Percentiles rank a stretch among this genome's conserved stretches.
phyloP scores from a whole-genome alignment of 2,113 vertebrate species.

The Dunckerocampus dactyliophorus region DNA sequence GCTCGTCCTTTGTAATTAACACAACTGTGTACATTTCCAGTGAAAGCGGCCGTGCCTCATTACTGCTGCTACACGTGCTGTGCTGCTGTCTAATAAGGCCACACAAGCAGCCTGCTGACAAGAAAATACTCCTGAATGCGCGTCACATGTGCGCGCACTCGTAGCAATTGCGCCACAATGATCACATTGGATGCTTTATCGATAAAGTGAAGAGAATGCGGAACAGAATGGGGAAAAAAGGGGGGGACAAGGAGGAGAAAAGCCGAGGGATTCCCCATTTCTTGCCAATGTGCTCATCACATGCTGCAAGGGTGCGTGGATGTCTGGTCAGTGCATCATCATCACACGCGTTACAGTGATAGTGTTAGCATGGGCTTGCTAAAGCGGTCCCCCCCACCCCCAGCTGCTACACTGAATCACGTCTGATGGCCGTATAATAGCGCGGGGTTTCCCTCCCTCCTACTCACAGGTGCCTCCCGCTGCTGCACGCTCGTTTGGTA shows the following conservation, averaged over 20 bases:
- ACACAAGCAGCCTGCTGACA: neutral
- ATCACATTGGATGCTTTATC: neutral
- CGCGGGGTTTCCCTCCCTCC: slow-evolving; percentile 55
- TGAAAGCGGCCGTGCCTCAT: too few relatives aligned
- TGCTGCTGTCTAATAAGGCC: neutral
- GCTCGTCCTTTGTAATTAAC: too few relatives aligned
- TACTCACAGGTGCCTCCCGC: slow-evolving; percentile 33
- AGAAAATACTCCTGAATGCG: neutral
- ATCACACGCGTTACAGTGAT: neutral
- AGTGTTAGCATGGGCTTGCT: neutral
- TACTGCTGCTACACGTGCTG: neutral
- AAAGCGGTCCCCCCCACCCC: neutral
- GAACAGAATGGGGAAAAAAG: too few relatives aligned
- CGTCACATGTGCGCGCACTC: neutral
- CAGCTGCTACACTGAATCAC: slow-evolving; percentile 25
- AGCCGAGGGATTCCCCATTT: slow-evolving; percentile 57
- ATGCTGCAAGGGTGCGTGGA: slow-evolving; percentile 35
- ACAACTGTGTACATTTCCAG: too few relatives aligned
- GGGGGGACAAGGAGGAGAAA: slow-evolving; percentile 27
- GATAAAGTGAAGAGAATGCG: slow-evolving; percentile 16
- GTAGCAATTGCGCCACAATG: slow-evolving; percentile 16
- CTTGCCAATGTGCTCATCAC: slow-evolving; percentile 28
- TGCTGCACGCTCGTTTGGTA: slow-evolving; percentile 33
- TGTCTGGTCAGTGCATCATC: slow-evolving; percentile 7
- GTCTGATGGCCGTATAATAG: slow-evolving; percentile 15